A percentile compares a stretch with the other conserved stretches of the same genome.
Conservation (phyloP, 2,113 vertebrate genomes). For the Anhinga rufa region DNA sequence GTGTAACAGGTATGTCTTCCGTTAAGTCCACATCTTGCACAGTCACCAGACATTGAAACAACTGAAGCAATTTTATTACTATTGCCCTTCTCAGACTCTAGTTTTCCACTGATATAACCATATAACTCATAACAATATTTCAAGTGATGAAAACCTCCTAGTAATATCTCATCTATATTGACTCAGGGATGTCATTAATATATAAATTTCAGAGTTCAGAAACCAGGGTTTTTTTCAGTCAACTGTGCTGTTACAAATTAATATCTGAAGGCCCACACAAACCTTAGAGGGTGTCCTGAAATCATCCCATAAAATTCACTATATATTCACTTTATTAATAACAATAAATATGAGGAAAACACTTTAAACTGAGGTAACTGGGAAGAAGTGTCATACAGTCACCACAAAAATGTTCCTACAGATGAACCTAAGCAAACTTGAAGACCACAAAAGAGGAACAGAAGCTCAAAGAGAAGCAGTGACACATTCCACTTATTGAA, state of each 20-base stretch:
- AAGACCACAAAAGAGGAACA: accelerated
- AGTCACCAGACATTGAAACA: background rate
- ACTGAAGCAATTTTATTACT: background rate
- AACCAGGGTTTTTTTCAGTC: background rate
- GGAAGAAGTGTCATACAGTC: background rate
- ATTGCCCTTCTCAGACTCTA: background rate
- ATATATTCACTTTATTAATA: background rate
- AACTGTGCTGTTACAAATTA: background rate
- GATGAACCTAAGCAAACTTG: background rate
- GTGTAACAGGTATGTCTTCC: background rate
- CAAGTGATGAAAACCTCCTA: background rate
- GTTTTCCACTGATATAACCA: background rate
- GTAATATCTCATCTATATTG: background rate
- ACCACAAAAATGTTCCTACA: background rate
- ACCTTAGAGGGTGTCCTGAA: background rate
- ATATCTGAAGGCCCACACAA: background rate
- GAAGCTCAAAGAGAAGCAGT: background rate
- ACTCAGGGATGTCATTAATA: background rate
- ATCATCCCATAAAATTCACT: background rate
- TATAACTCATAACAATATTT: background rate
- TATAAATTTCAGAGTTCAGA: background rate
- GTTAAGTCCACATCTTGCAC: background rate
- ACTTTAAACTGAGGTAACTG: background rate
- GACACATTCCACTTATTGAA: background rate
- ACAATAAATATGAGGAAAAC: background rate